Percentiles rank a stretch among this genome's conserved stretches.
Conservation (phyloP, 1,140 invertebrate species). For the Papilio glaucus region DNA sequence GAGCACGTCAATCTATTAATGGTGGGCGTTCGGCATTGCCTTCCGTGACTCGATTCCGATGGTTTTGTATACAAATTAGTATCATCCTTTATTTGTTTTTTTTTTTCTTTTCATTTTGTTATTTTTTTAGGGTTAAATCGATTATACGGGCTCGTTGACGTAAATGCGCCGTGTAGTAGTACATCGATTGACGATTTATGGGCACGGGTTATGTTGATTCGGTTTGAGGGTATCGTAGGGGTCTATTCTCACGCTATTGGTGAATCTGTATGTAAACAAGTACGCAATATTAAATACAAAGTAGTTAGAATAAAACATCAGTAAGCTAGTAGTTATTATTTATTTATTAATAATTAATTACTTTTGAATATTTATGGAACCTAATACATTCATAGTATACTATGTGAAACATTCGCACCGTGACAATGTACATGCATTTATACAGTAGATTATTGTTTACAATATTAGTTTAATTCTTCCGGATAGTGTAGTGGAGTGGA, state of each 20-base stretch:
- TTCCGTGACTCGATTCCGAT: constrained; percentile 69
- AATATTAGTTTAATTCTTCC: too few species aligned
- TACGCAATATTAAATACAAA: too few species aligned
- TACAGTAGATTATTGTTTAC: too few species aligned
- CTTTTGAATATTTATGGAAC: too few species aligned
- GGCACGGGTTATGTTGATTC: constrained; percentile 11
- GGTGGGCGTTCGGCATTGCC: constrained; percentile 61
- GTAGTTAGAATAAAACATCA: too few species aligned
- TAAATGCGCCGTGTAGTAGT: constrained; percentile 48
- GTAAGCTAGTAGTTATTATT: too few species aligned
- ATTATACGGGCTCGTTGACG: constrained; percentile 49
- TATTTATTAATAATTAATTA: too few species aligned
- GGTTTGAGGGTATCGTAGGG: background rate
- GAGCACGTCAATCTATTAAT: constrained; percentile 81
- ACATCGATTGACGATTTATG: constrained; percentile 49
- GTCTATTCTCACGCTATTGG: constrained; percentile 9
- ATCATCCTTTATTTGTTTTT: constrained; percentile 62
- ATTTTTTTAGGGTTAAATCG: constrained; percentile 8
- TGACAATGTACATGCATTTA: too few species aligned
- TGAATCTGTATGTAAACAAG: background rate
- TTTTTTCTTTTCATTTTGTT: constrained; percentile 48
- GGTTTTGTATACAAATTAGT: constrained; percentile 66
- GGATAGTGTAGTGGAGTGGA: too few species aligned
- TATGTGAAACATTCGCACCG: too few species aligned
- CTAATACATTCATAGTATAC: too few species aligned